Base-by-base conservation (phyloP, 2,113 vertebrate species). In the Cygnus atratus region DNA sequence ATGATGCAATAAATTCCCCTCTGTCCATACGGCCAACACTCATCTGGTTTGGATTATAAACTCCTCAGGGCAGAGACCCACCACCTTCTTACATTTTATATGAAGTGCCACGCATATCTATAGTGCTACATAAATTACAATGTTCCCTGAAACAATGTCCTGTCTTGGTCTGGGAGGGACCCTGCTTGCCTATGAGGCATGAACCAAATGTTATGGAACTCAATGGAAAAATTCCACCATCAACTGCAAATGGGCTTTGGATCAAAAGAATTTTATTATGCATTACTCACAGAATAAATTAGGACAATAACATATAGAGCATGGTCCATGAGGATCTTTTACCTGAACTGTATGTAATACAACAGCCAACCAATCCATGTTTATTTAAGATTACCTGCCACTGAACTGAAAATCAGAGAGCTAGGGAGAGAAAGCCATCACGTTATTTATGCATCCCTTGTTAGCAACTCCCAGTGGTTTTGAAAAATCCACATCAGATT, bases 11-110 rank as follows among this genome's bases (percentile, higher is more conserved):
- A 17, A 73, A 90, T 77, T 66, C 63, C 48, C 48, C 62, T 44
- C 52, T 29, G 66, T 50, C 62, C 73, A 88, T 15, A 61, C 0
- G 0, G 63, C 39, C 0, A 0, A 67, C 43, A 17, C 11, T 88
- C 87, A 88, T 57, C 85, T 95, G 79, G 12, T 96, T 65, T 57
- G 24, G 46, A 84, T 95, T 88, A 94, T 9, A 13, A 88, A 41
- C 20, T 77, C n/a, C 21, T 88, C 75, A 86, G 44, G 59, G 71
- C 46, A 93, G 41, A 73, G 35, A 85, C 44, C 35, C 43, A 52
- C 18, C 85, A 88, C 83, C 52, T 92, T 58, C 58, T 73, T 58
- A 54, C 4, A 54, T 65, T 72, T 86, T 78, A 68, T 29, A 1
- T 16, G 44, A 48, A 87, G 52, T 76, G 76, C 43, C 80, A 88